A percentile compares a stretch with the other conserved stretches of the same genome.
Conservation (phyloP, 2,797 vertebrate species). For the Tapera naevia region DNA sequence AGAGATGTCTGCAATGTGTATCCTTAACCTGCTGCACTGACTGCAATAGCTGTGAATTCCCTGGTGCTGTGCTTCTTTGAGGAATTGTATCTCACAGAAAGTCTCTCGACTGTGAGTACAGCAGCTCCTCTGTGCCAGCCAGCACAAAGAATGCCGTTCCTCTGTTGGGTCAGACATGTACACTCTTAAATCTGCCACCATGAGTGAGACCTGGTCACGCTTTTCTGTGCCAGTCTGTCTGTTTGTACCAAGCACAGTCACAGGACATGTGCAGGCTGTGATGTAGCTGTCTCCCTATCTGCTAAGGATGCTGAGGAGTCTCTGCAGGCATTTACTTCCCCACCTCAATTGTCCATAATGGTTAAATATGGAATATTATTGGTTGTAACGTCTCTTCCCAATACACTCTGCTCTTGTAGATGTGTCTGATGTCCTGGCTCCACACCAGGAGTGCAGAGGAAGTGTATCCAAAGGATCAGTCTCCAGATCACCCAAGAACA, state of each 20-base stretch:
- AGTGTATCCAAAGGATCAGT: neutral
- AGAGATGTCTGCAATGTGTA: neutral
- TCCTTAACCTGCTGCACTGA: neutral
- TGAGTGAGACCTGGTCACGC: neutral
- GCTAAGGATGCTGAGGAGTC: neutral
- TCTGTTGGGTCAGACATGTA: neutral
- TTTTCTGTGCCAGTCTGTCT: neutral
- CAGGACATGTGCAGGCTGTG: fast-evolving
- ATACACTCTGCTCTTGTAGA: neutral
- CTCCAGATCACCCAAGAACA: neutral
- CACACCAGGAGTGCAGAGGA: neutral
- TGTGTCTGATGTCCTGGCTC: neutral
- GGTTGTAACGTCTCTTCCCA: neutral
- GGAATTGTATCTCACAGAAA: neutral
- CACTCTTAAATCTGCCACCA: neutral
- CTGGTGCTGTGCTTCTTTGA: neutral
- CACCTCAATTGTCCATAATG: neutral
- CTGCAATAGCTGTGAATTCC: neutral
- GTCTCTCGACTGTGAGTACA: neutral
- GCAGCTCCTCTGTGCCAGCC: neutral
- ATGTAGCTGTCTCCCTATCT: neutral
- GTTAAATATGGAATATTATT: neutral
- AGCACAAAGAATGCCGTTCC: neutral
- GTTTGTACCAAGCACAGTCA: neutral
- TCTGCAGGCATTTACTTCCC: neutral